Evolutionary conservation across 2,797 vertebrate genomes (phyloP).

Genomic region (Gallinago stenura): DNA sequence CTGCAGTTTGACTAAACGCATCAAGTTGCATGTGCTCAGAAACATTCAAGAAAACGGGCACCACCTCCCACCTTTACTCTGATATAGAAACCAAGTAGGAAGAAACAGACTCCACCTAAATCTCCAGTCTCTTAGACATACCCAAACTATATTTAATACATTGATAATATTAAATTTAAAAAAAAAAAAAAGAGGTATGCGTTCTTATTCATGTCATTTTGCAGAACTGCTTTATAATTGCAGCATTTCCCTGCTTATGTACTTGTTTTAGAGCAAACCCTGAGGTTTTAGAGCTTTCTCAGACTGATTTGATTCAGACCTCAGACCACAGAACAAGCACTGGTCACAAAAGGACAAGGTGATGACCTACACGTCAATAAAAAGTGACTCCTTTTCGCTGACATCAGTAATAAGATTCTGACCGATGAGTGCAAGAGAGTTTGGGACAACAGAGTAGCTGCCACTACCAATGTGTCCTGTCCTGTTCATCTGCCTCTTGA

Average conservation of each 20-base stretch:
- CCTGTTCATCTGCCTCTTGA: background rate
- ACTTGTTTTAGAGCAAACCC: background rate
- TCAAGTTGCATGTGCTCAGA: conserved; percentile 24
- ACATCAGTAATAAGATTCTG: background rate
- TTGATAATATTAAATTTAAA: background rate
- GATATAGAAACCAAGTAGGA: conserved; percentile 49
- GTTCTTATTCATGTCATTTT: background rate
- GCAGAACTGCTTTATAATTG: background rate
- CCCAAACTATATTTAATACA: conserved; percentile 1
- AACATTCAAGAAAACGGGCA: background rate
- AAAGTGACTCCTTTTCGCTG: background rate
- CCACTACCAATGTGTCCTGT: background rate
- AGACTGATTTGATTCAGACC: background rate
- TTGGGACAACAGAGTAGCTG: background rate
- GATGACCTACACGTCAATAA: background rate
- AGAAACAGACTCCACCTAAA: background rate
- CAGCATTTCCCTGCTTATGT: background rate
- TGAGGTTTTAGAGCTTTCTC: background rate
- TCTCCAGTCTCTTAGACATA: background rate
- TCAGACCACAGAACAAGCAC: background rate
- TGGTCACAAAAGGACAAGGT: background rate
- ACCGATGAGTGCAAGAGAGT: background rate
- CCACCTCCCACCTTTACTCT: conserved; percentile 35
- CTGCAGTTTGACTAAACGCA: background rate
- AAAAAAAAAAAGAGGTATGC: background rate